Percentiles rank a stretch among this genome's conserved stretches.
Evolutionary conservation across 2,797 vertebrate species (phyloP).

Genomic region (Coendou prehensilis): DNA sequence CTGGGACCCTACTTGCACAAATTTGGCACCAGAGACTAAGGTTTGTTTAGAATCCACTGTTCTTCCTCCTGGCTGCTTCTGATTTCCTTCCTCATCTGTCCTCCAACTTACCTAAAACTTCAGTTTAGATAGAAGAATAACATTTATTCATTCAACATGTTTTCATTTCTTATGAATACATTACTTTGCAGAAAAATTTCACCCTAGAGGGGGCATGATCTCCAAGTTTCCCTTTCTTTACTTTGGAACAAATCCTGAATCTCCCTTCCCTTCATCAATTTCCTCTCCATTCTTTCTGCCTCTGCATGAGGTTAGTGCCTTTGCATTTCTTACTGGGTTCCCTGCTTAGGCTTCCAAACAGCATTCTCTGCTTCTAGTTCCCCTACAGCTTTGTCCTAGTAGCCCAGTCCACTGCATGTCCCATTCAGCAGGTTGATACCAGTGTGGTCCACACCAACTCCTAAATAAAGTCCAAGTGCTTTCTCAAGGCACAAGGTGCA

Average conservation of each 20-base stretch:
- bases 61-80: neutral
- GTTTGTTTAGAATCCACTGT: neutral
- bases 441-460: neutral
- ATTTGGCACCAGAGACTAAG: neutral
- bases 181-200: conserved; percentile 25
- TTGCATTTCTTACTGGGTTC: neutral
- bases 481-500: neutral
- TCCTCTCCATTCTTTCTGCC: neutral
- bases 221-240: neutral
- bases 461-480: neutral
- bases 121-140: neutral
- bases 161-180: neutral
- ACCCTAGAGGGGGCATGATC: neutral
- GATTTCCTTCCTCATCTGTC: neutral
- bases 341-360: neutral
- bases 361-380: neutral
- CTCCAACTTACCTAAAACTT: neutral
- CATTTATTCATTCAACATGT: neutral
- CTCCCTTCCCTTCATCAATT: neutral
- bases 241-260: neutral
- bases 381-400: neutral
- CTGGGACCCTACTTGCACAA: neutral
- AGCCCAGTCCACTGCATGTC: neutral
- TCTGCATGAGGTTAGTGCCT: neutral
- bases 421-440: neutral